These are phyloP conservation scores for Dendrocopos noguchii DNA, from an alignment of 2,113 vertebrate species.

Conservation along the genomic window DNA sequence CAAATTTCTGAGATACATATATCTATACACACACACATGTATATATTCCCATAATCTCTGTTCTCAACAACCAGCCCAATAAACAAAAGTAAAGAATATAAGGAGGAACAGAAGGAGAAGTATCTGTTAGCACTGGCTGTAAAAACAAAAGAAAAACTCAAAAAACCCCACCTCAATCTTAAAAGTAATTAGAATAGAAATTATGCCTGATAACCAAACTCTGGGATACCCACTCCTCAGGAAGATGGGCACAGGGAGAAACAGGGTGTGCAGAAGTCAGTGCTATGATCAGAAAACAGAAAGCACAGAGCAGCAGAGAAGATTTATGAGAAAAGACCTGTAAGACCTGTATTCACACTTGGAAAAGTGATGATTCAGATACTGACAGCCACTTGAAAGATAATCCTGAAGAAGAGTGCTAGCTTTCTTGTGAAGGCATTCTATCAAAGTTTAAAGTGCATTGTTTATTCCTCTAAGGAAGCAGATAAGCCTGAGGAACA, in stretches of 20 bases:
- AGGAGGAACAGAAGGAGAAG: neutral
- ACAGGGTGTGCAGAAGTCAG: neutral
- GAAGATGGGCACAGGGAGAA: neutral
- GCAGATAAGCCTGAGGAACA: neutral
- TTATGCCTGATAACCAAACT: neutral
- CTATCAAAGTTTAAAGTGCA: neutral
- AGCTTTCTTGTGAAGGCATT: neutral
- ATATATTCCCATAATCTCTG: neutral
- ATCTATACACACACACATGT: too few relatives aligned
- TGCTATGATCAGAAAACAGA: neutral
- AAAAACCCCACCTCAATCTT: neutral
- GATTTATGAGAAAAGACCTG: constrained; percentile 18
- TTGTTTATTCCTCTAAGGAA: neutral
- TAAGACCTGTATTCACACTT: constrained; percentile 11
- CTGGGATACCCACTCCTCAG: neutral
- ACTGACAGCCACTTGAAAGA: constrained; percentile 31
- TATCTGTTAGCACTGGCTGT: neutral
- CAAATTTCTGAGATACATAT: neutral
- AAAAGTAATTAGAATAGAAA: neutral
- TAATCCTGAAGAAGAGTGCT: neutral
- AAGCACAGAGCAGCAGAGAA: neutral
- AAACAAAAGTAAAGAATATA: neutral
- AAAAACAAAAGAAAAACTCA: neutral
- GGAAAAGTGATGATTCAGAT: constrained; percentile 20
- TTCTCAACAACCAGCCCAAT: neutral